Conservation (phyloP, 2,888 invertebrate genomes). For the Rhagonycha lutea region DNA sequence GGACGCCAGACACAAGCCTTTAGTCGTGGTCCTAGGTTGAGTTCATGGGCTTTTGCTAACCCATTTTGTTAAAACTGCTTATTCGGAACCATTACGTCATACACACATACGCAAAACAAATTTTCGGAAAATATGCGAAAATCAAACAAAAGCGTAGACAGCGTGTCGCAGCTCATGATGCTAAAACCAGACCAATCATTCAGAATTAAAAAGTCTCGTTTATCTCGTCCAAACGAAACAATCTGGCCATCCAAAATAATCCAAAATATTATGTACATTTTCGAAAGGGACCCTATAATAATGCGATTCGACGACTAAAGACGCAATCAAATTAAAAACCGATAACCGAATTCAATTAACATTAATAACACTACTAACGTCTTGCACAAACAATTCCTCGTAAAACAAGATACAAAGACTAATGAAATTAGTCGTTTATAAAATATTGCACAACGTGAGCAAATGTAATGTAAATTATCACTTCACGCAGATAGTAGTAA, state of each 20-base stretch:
- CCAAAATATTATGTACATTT: background rate
- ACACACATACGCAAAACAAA: background rate
- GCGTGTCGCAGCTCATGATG: background rate
- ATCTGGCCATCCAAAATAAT: too few species aligned
- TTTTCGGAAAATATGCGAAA: background rate
- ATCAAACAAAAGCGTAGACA: background rate
- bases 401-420: background rate
- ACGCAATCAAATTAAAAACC: background rate
- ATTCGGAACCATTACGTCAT: slow-evolving; percentile 22
- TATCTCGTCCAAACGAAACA: background rate
- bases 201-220: background rate
- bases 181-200: background rate
- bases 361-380: background rate
- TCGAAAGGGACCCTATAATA: background rate
- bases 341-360: background rate
- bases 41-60: slow-evolving; percentile 24
- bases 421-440: background rate
- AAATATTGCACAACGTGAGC: background rate
- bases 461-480: background rate
- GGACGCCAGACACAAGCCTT: slow-evolving; percentile 46
- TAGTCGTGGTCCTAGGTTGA: slow-evolving; percentile 31
- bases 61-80: slow-evolving; percentile 21
- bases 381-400: background rate
- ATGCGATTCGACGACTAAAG: background rate
- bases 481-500: background rate